Base-by-base conservation (phyloP, 2,113 vertebrate species). In the Campylorhamphus procurvoides region DNA sequence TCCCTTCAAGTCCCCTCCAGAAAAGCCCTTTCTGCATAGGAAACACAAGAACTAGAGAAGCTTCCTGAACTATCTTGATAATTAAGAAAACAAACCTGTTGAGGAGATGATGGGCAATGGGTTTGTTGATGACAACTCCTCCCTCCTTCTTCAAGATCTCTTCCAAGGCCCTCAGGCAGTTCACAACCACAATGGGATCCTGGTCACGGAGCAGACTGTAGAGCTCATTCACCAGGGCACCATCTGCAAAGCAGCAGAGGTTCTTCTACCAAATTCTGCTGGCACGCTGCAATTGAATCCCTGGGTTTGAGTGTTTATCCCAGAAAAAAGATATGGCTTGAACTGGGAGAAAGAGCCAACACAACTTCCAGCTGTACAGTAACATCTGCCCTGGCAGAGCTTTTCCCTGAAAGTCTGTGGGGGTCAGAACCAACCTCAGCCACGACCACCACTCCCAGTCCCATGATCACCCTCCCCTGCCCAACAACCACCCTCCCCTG, bases 71-170 rank as follows among this genome's bases (percentile, higher is more conserved):
- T 22, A 76, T n/a, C 40, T 7, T 25, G 18, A 7, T 5, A 29
- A 3, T 9, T 28, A 46, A 71, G 59, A 42, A 49, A 93, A 63
- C 95, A 50, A 77, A 99, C 99, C 99, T 99, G 98, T 99, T 99
- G 87, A 99, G 98, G 55, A 99, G 99, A 95, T 99, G 99, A 92
- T 99, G 99, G 28, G 99, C 98, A 40, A 99, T 99, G 62, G 99
- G 99, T 83, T 99, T 99, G 97, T 99, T 99, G 84, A 99, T 99
- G 72, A 99, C 99, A 37, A 99, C 98, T 35, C 99, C 99, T 77
- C 99, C 99, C 92, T 99, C 99, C 33, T 98, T 98, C 92, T 98
- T 99, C 82, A 99, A 94, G 81, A 99, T 99, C 96, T 99, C 99
- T 91, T 99, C 99, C 74, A 99, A 97, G 25, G 99, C 98, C 81